Evolutionary conservation across 2,888 invertebrate genomes (phyloP).

Genomic region (Erebia aethiops): DNA sequence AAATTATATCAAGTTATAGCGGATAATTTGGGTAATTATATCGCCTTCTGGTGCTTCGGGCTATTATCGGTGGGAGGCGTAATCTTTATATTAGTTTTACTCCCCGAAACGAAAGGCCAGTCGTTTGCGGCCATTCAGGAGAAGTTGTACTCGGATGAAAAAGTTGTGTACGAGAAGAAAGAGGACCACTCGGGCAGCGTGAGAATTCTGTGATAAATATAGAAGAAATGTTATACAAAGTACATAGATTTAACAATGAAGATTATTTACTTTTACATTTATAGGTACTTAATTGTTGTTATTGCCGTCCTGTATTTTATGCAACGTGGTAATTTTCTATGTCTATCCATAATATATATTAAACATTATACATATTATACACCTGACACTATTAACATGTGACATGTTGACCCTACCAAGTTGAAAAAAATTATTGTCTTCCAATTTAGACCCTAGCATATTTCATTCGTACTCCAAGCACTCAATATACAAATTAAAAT

Average conservation of each 20-base stretch:
- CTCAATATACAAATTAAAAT: background rate
- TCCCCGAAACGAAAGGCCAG: constrained; percentile 85
- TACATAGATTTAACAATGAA: constrained; percentile 41
- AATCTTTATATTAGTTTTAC: constrained; percentile 74
- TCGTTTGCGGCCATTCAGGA: constrained; percentile 83
- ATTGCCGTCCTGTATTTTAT: constrained; percentile 22
- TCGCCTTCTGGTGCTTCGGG: constrained; percentile 83
- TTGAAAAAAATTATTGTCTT: too few relatives aligned
- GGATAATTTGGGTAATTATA: constrained; percentile 75
- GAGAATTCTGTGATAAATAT: constrained; percentile 49
- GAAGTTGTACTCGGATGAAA: constrained; percentile 65
- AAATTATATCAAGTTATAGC: constrained; percentile 82
- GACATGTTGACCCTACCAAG: too few relatives aligned
- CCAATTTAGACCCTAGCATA: background rate
- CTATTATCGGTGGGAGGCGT: constrained; percentile 77
- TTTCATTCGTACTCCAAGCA: background rate
- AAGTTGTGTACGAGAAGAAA: constrained; percentile 64
- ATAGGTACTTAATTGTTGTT: constrained; percentile 24
- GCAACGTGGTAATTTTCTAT: background rate
- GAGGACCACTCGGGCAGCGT: constrained; percentile 64
- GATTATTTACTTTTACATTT: constrained; percentile 11
- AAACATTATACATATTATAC: background rate
- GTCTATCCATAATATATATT: too few relatives aligned
- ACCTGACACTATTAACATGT: too few relatives aligned
- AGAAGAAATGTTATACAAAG: constrained; percentile 14